phyloP scores from a whole-genome alignment of 1,140 invertebrate genomes.

The Liolophura sinensis region DNA sequence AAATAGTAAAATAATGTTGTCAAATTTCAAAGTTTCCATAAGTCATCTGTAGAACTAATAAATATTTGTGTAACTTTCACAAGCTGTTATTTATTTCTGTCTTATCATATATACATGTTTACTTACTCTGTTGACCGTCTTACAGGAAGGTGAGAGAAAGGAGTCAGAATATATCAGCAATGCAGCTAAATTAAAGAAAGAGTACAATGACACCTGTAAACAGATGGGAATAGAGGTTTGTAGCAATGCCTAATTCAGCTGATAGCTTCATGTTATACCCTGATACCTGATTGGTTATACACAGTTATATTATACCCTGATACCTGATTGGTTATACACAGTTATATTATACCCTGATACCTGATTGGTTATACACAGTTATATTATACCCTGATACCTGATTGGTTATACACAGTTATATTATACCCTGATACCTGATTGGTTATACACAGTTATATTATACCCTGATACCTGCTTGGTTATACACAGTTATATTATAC shows the following conservation, averaged over 20 bases:
- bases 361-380: too few relatives aligned
- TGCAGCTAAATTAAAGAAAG: constrained; percentile 72
- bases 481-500: too few relatives aligned
- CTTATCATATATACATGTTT: background rate
- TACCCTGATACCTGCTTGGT: too few relatives aligned
- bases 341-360: too few relatives aligned
- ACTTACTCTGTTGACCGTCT: background rate
- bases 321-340: too few relatives aligned
- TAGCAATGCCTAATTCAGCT: background rate
- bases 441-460: too few relatives aligned
- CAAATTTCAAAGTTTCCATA: background rate
- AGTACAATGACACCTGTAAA: constrained; percentile 78
- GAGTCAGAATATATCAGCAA: constrained; percentile 79
- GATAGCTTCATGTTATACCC: background rate
- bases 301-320: too few relatives aligned
- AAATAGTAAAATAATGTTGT: background rate
- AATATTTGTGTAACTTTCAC: background rate
- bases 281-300: too few relatives aligned
- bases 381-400: too few relatives aligned
- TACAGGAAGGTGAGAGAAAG: constrained; percentile 80
- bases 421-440: too few relatives aligned
- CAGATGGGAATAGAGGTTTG: constrained; percentile 73
- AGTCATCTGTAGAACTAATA: background rate
- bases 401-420: too few relatives aligned
- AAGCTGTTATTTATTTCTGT: background rate